Evolutionary conservation across 2,888 invertebrate species (phyloP), one percentile per base, ranked within the genome.

Genomic region (Epinotia demarniana): DNA sequence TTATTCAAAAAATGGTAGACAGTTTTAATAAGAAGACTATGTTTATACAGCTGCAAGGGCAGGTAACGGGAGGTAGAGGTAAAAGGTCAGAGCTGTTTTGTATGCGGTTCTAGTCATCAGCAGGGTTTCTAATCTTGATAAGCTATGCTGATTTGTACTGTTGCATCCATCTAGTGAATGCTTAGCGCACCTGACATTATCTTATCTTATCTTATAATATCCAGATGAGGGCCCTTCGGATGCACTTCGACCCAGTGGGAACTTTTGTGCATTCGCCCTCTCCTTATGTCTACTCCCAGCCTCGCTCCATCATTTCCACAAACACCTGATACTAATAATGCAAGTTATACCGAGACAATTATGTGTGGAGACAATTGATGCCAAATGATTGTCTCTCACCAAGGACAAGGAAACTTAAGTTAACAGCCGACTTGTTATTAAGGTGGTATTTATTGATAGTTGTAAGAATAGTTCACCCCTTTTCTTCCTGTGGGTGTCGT

Each of bases 381-480:
- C n/a, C 9, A 11, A 27, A 23, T 66, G 12, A 3, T 18, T 3
- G 12, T 33, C 5, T 53, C 33, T 49, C n/a, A 27, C 19, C 27
- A 64, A 11, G 6, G 13, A n/a, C 4, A 49, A n/a, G 2, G 11
- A n/a, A 39, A 39, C 9, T 39, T 62, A 19, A 27, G 49, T 49
- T 49, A 69, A 64, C 63, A 58, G 49, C 58, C 53, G 74, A 69
- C 33, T 53, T 79, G 75, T 73, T 58, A 78, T 80, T 80, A 79
- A 74, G 66, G 70, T 75, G 75, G 62, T 73, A 79, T 77, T 72
- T 68, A 57, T 39, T 76, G 82, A 80, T 79, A 79, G 76, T 76
- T 77, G 79, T 53, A n/a, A 53, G 53, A 79, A 78, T 80, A 27
- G 23, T 27, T 27, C 3, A 27, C 23, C 23, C 23, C 3, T 3